Evolutionary conservation across 2,113 vertebrate genomes (phyloP), one percentile per base, ranked within the genome.

Genomic region (Gobio gobio): DNA sequence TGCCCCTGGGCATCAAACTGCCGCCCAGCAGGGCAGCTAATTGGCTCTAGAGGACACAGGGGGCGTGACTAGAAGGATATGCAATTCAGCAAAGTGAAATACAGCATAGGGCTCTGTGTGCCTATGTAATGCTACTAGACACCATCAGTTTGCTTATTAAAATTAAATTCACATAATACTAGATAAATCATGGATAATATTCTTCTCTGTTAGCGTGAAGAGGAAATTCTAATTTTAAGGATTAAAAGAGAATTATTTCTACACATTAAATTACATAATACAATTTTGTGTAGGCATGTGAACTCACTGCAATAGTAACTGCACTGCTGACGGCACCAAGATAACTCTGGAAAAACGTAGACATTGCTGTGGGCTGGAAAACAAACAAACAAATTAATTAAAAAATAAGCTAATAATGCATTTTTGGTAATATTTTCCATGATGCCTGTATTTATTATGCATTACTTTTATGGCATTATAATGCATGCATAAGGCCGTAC

Each of bases 221-320:
- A 54, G 24, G 16, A 47, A 29, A 22, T 58, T 58, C 5, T 36
- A 43, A 79, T 63, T n/a, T 1, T 4, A 63, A 43, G 40, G 58
- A 47, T 40, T 2, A 29, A 66, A 49, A 66, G 24, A 49, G 1
- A 12, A 70, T 68, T 68, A 0, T 40, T 66, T 51, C 79, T 33
- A 70, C 26, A 9, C n/a, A 36, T 54, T 12, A 72, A 58, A 24
- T 70, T 4, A 83, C 29, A 26, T 82, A 56, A 70, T n/a, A 40
- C 47, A 49, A 33, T 59, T 61, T 9, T 77, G 33, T 1, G 86
- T 91, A 47, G 33, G 66, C 89, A 78, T 49, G 88, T 78, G 75
- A 93, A 98, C 97, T 97, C 92, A 99, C 97, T 87, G 97, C 97
- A 2, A 98, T 98, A 77, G 96, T 97, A 90, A 99, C 96, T 0